Evolutionary conservation across 2,113 vertebrate genomes (phyloP).

Genomic region (Porphyrio hochstetteri): DNA sequence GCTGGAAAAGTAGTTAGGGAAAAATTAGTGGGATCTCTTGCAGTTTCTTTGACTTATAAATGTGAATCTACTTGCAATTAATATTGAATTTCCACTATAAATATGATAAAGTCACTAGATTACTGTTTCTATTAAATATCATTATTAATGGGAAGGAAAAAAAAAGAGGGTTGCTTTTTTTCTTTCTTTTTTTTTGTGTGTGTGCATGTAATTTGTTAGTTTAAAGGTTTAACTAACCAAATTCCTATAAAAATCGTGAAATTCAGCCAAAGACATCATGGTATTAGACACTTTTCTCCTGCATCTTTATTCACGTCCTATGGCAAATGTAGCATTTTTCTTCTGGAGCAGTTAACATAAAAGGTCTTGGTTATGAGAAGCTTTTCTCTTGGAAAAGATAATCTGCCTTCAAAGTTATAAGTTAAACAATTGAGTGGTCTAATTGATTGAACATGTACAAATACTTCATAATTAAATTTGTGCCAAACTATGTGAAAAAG

Average conservation of each 20-base stretch:
- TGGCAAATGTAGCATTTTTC: neutral
- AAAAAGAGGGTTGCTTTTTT: neutral
- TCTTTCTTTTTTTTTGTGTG: too few species aligned
- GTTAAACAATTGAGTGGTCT: slow-evolving; percentile 35
- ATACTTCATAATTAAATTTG: slow-evolving; percentile 64
- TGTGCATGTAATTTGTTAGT: neutral
- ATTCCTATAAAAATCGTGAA: neutral
- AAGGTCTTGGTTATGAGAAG: neutral
- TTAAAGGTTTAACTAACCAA: neutral
- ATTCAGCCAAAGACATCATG: neutral
- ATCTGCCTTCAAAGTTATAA: slow-evolving; percentile 56
- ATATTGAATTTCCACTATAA: neutral
- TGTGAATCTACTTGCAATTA: neutral
- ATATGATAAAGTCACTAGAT: neutral
- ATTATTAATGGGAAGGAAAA: neutral
- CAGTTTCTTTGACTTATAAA: neutral
- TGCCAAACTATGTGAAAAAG: slow-evolving; percentile 60
- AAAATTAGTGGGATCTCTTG: neutral
- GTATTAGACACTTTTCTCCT: neutral
- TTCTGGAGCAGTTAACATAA: slow-evolving; percentile 10
- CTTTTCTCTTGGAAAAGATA: slow-evolving; percentile 30
- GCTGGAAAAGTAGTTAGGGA: neutral
- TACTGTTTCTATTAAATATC: neutral
- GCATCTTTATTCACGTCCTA: neutral
- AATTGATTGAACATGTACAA: slow-evolving; percentile 68